Evolutionary conservation across 2,797 vertebrate genomes (phyloP).

Genomic region (Selene dorsalis): DNA sequence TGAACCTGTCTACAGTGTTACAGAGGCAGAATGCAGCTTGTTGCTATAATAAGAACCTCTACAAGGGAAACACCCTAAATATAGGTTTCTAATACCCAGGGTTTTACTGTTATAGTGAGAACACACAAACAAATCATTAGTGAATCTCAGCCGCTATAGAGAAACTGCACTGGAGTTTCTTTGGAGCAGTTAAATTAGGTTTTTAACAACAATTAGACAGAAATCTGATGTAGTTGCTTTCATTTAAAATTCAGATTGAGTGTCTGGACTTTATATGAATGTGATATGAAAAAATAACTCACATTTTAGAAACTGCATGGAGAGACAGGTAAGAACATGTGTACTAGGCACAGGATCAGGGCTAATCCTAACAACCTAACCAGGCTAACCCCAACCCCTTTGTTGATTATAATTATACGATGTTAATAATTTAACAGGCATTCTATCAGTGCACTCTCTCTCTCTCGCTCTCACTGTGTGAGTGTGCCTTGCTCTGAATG

Average conservation of each 20-base stretch:
- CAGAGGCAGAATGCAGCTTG: background rate
- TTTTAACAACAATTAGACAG: background rate
- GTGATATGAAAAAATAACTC: no score
- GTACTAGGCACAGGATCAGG: no score
- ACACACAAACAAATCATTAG: background rate
- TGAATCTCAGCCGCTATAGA: background rate
- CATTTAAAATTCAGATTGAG: background rate
- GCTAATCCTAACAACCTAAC: no score
- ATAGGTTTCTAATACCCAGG: background rate
- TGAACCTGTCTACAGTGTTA: background rate
- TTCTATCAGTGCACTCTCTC: no score
- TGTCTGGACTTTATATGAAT: no score
- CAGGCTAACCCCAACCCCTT: no score
- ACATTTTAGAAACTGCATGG: no score
- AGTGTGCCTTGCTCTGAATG: no score
- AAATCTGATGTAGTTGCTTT: background rate
- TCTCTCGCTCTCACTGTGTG: no score
- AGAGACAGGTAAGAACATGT: no score
- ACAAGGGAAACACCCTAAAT: background rate
- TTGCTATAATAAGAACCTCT: conserved; percentile 2
- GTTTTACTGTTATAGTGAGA: background rate
- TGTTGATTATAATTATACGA: no score
- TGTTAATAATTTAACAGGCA: no score
- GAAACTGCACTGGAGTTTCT: background rate
- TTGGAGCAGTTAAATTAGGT: background rate